Conservation (phyloP, 2,797 vertebrate genomes). For the Caiman crocodilus region DNA sequence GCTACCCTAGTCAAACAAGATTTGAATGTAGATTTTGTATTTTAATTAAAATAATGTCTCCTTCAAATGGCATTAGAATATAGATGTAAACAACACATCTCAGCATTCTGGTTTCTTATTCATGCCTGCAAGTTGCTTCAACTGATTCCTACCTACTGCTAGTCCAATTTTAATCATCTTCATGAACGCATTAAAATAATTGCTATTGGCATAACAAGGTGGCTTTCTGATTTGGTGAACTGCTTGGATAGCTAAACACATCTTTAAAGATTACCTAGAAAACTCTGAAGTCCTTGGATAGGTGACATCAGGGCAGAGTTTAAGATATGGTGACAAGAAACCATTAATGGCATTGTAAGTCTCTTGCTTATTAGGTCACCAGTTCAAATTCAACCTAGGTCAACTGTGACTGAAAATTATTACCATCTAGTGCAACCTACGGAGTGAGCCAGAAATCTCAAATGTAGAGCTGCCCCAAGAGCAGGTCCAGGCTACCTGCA, state of each 20-base stretch:
- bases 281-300: background rate
- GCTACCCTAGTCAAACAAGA: conserved; percentile 72
- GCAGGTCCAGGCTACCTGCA: too few species aligned
- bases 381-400: background rate
- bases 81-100: conserved; percentile 53
- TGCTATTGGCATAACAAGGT: background rate
- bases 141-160: conserved; percentile 1
- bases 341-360: background rate
- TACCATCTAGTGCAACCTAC: background rate
- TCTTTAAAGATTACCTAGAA: background rate
- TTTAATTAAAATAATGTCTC: conserved; percentile 68
- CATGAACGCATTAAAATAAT: fast-evolving
- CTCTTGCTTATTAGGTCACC: background rate
- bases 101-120: background rate
- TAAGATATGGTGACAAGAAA: background rate
- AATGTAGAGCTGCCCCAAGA: background rate
- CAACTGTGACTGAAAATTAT: background rate
- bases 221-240: background rate
- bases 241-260: background rate
- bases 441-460: background rate
- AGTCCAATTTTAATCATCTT: background rate
- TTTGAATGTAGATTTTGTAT: conserved; percentile 70
- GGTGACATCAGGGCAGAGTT: background rate
- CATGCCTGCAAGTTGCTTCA: background rate
- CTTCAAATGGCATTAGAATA: conserved; percentile 47